Conservation (phyloP, 2,797 vertebrate genomes). For the Falco concolor region DNA sequence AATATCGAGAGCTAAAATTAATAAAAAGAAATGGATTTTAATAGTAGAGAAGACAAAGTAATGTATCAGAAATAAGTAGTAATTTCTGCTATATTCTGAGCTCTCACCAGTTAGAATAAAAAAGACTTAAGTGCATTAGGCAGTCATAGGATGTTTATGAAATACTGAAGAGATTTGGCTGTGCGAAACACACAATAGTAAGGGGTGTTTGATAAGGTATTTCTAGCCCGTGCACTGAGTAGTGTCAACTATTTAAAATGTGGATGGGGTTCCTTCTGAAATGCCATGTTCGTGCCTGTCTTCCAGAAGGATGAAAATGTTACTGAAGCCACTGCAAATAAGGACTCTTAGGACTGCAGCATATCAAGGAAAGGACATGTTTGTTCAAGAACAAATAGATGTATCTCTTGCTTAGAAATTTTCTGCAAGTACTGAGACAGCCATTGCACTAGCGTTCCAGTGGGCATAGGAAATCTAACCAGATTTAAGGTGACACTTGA, state of each 20-base stretch:
- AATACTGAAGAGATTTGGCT: background rate
- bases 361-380: background rate
- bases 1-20: background rate
- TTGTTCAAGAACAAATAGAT: background rate
- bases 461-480: background rate
- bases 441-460: background rate
- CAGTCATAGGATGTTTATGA: background rate
- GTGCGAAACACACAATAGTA: background rate
- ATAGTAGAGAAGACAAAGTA: constrained; percentile 20
- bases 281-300: background rate
- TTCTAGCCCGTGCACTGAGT: background rate
- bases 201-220: background rate
- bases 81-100: background rate
- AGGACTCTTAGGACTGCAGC: background rate
- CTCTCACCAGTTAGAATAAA: background rate
- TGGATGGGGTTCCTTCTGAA: background rate
- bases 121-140: background rate
- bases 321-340: background rate
- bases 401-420: background rate
- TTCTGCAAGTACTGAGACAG: background rate
- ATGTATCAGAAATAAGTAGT: background rate
- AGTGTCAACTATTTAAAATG: background rate
- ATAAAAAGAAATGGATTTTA: constrained; percentile 11
- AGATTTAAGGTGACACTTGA: background rate
- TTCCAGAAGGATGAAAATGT: background rate